Base-by-base conservation (phyloP, 2,888 invertebrate genomes). In the Ctenicera cuprea region DNA sequence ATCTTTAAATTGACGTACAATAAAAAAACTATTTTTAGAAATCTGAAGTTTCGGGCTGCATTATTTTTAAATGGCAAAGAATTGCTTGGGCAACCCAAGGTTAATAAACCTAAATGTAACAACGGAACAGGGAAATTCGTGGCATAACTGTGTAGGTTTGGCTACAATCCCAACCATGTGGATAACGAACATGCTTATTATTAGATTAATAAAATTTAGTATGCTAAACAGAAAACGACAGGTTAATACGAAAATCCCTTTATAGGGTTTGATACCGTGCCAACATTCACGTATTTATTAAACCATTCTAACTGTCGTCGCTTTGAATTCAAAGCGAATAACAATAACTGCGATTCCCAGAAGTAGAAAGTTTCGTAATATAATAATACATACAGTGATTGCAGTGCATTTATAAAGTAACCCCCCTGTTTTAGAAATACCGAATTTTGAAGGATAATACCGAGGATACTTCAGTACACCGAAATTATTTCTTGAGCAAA, bases 41-140 rank as follows among this genome's bases (percentile, higher is more conserved):
- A 26, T 5, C 26, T 26, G 26, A 2, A 5, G 5, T 26, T 26
- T 26, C 26, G 5, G 2, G 26, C 43, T 26, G 12, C 16, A 45
- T 50, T 50, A 18, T 50, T 26, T 50, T 50, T 22, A 50, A 22
- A 12, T 50, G 22, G 22, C 22, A 50, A 50, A 26, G 12, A 50
- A n/a, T n/a, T n/a, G n/a, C 12, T 50, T 50, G 7, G 22, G 22
- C 1, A 22, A 4, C 12, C 50, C 5, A 11, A 54, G 14, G 33
- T 54, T 54, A 54, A 54, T 33, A n/a, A 54, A 57, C 14, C 57
- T 4, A 33, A 57, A 33, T 9, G 18, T 37, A 50, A 37, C 57
- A 33, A 37, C 18, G 18, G 57, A 16, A 57, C 14, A 8, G 33
- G 14, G 37, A 57, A 57, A 57, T 37, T 57, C 37, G 9, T 57